Conservation (phyloP, 2,888 invertebrate species). For the Acrobasis suavella region DNA sequence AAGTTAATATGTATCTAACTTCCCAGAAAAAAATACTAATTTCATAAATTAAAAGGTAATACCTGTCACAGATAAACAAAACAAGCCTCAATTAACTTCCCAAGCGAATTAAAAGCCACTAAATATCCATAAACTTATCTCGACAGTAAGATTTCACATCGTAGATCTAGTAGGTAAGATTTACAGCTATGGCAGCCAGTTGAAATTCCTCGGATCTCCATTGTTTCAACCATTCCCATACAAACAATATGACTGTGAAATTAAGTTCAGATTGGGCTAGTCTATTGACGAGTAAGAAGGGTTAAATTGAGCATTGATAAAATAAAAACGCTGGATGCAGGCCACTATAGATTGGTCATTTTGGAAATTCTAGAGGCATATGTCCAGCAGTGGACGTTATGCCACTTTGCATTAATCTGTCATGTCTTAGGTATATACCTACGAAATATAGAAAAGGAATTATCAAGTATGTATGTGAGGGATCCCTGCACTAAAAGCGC, state of each 20-base stretch:
- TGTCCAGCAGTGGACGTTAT: too few relatives aligned
- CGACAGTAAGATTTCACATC: slow-evolving; percentile 22
- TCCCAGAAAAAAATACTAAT: not conserved
- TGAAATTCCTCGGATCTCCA: slow-evolving; percentile 48
- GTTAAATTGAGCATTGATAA: not conserved
- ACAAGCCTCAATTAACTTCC: not conserved
- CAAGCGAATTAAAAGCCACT: slow-evolving; percentile 23
- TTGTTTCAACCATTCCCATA: slow-evolving; percentile 43
- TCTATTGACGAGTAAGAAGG: not conserved
- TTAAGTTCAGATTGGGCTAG: slow-evolving; percentile 8
- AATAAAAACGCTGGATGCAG: too few relatives aligned
- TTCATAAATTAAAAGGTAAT: not conserved
- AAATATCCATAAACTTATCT: slow-evolving; percentile 11
- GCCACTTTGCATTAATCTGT: too few relatives aligned
- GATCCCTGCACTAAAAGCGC: too few relatives aligned
- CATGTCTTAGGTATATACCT: too few relatives aligned
- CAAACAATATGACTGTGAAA: slow-evolving; percentile 27
- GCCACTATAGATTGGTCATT: too few relatives aligned
- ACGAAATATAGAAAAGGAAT: too few relatives aligned
- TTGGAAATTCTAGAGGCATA: too few relatives aligned
- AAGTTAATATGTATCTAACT: too few relatives aligned
- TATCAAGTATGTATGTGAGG: too few relatives aligned
- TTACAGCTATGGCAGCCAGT: slow-evolving; percentile 33
- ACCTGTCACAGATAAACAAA: not conserved
- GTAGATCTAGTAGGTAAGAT: slow-evolving; percentile 27